phyloP scores from a whole-genome alignment of 2,888 invertebrate genomes.

The Saturnia japonica region DNA sequence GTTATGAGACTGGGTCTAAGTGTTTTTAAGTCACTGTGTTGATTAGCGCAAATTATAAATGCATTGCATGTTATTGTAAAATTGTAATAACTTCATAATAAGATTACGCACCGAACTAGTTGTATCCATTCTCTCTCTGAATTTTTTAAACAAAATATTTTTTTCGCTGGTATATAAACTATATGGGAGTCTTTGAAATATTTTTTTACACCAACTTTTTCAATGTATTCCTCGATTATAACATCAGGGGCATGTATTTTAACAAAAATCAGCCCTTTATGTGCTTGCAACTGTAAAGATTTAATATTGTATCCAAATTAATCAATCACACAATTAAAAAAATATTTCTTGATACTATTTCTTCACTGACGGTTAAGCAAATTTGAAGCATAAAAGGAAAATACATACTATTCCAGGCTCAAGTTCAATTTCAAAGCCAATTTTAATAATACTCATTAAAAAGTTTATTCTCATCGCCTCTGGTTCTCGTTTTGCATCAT shows the following conservation, averaged over 20 bases:
- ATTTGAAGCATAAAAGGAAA: neutral
- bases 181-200: constrained; percentile 24
- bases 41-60: too few species aligned
- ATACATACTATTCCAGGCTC: constrained; percentile 18
- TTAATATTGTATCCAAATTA: neutral
- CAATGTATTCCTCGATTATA: constrained; percentile 21
- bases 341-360: too few species aligned
- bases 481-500: constrained; percentile 11
- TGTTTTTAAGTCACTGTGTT: too few species aligned
- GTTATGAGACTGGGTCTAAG: neutral
- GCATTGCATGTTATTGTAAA: too few species aligned
- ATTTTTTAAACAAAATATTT: constrained; percentile 1
- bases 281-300: constrained; percentile 7
- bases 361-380: too few species aligned
- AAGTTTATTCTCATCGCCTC: constrained; percentile 17
- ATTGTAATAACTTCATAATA: too few species aligned
- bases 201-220: constrained; percentile 21
- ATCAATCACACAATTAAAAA: too few species aligned
- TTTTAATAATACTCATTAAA: constrained; percentile 19
- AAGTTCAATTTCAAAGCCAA: constrained; percentile 19
- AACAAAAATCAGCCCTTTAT: constrained; percentile 19
- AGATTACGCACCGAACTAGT: constrained; percentile 17
- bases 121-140: constrained; percentile 21
- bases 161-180: constrained; percentile 15
- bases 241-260: constrained; percentile 25